Evolutionary conservation across 2,797 vertebrate genomes (phyloP).

Genomic region (Sebastes hubbsi): DNA sequence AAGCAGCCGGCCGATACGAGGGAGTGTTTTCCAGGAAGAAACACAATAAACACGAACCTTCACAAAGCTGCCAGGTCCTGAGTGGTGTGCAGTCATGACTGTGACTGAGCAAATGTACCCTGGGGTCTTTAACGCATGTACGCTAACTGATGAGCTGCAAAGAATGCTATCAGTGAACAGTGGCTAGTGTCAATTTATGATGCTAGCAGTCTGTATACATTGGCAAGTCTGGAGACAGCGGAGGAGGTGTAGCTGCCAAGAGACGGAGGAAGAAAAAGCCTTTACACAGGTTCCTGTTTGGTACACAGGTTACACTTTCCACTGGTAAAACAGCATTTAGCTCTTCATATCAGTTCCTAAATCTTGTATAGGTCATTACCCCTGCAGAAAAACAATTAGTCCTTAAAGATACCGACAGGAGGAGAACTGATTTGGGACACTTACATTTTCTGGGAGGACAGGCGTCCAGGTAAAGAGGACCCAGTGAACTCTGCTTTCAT

Average conservation of each 20-base stretch:
- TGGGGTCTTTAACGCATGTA: conserved; percentile 17
- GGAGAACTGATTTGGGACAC: conserved; percentile 21
- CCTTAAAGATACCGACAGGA: background rate
- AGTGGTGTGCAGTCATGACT: conserved; percentile 9
- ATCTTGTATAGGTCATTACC: background rate
- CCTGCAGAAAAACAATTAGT: background rate
- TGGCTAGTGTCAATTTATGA: conserved; percentile 44
- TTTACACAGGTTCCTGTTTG: background rate
- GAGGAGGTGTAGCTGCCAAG: conserved; percentile 30
- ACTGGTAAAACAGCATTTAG: background rate
- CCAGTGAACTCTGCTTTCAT: conserved; percentile 65
- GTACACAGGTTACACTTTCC: conserved; percentile 5
- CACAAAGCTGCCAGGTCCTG: conserved; percentile 29
- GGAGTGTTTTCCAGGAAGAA: conserved; percentile 49
- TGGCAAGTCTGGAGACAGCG: conserved; percentile 59
- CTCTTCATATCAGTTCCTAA: background rate
- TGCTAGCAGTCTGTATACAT: conserved; percentile 49
- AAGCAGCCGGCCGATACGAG: conserved; percentile 34
- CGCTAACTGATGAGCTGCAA: conserved; percentile 28
- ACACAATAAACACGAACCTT: conserved; percentile 53
- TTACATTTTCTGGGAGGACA: conserved; percentile 76
- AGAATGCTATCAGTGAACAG: conserved; percentile 27
- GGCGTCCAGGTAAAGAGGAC: conserved; percentile 67
- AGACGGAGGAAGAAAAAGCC: conserved; percentile 4
- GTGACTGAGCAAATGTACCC: conserved; percentile 27